Evolutionary conservation across 37 sponge, comb jelly and placozoan species (phyloP), one percentile per base, ranked within the genome.

Genomic region (Ephydatia muelleri): DNA sequence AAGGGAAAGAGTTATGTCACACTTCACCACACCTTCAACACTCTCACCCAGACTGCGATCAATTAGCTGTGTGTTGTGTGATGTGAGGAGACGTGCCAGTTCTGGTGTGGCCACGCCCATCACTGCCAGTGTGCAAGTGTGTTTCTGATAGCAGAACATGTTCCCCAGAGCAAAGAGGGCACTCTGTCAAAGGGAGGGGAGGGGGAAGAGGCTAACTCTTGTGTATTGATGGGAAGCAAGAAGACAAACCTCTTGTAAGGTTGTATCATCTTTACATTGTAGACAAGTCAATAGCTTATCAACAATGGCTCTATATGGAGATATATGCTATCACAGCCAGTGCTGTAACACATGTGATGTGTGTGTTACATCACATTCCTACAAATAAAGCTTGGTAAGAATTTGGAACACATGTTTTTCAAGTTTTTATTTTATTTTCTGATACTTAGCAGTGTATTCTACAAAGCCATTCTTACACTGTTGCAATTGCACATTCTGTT

Each of bases 101-200:
- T 38, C 33, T 73, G 74, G 36, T 36, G 33, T 34, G 38, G 74
- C 74, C 21, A 35, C 74, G 36, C 74, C 74, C 36, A 37, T 25
- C 38, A 73, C 22, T 5, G 4, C 74, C 37, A 34, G 36, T 38
- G 74, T 73, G 33, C 74, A 73, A 0, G 37, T 4, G 8, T 25
- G 25, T 23, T 73, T 37, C 34, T 37, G 36, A 31, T 73, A 37
- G 33, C 74, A 73, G 74, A 73, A 73, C 36, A 73, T 27, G 38
- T 35, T 37, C 33, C 36, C 74, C 38, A 73, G 74, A 3, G 74
- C 74, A 32, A 31, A 73, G 22, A 73, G 74, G 33, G 9, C 14
- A 6, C 74, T 27, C 74, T 73, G 33, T 57, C 16, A 57, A 43
- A 11, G 47, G 47, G 8, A 43, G 47, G 4, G 47, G 47, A 4